phyloP scores from a whole-genome alignment of 2,888 invertebrate genomes.

The Cynaeus angustus region DNA sequence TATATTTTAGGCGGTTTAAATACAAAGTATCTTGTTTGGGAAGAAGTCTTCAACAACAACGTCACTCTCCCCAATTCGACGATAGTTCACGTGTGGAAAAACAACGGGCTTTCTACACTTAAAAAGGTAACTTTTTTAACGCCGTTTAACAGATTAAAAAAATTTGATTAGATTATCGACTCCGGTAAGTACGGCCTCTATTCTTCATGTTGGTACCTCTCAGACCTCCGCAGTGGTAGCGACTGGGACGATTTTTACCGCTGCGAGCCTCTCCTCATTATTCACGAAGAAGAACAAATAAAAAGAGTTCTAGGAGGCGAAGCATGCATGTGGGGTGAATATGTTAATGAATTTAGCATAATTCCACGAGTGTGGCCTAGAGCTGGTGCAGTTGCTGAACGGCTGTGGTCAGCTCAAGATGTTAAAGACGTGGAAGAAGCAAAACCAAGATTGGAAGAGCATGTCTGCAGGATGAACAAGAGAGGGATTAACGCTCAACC shows the following conservation, averaged over 20 bases:
- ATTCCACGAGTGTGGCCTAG: constrained; percentile 86
- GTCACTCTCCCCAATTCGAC: constrained; percentile 77
- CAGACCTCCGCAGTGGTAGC: constrained; percentile 79
- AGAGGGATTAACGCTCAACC: constrained; percentile 82
- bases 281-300: constrained; percentile 71
- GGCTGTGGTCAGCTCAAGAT: constrained; percentile 76
- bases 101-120: constrained; percentile 44
- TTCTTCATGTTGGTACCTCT: constrained; percentile 92
- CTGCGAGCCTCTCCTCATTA: constrained; percentile 77
- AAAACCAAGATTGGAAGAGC: constrained; percentile 78
- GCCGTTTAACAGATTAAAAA: too few species aligned
- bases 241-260: constrained; percentile 82
- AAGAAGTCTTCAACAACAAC: constrained; percentile 90
- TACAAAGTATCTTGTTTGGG: constrained; percentile 82
- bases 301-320: constrained; percentile 89
- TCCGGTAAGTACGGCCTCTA: constrained; percentile 80
- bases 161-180: constrained; percentile 76
- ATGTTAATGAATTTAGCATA: constrained; percentile 81
- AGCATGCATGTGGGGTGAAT: constrained; percentile 95
- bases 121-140: neutral
- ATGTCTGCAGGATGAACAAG: constrained; percentile 81
- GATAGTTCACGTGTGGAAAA: constrained; percentile 89
- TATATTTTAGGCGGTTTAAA: constrained; percentile 73
- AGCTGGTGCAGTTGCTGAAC: constrained; percentile 89
- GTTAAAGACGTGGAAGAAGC: constrained; percentile 70